These are phyloP conservation scores for Zoanthus gigantus DNA, from an alignment of 92 coral and sea anemone genomes.

Conservation along the genomic window DNA sequence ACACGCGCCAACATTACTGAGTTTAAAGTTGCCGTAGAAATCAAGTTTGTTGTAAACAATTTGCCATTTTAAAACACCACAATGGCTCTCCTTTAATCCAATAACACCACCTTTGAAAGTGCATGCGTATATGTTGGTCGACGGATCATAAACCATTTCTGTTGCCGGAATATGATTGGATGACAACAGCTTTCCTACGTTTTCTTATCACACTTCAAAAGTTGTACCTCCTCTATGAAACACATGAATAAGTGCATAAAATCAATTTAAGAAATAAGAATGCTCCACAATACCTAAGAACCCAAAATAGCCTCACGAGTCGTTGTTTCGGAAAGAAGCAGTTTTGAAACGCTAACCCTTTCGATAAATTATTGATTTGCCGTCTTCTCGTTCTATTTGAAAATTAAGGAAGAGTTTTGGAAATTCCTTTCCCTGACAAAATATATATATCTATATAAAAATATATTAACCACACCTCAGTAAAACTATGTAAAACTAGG, in stretches of 20 bases:
- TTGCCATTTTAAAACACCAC: not conserved
- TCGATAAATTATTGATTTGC: not conserved
- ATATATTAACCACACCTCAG: not conserved
- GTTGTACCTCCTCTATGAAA: not conserved
- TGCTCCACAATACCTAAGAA: not conserved
- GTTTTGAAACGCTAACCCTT: not conserved
- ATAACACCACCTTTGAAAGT: not conserved
- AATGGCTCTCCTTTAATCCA: conserved; percentile 2
- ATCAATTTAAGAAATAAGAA: not conserved
- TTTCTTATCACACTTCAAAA: not conserved
- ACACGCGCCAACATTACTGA: not conserved
- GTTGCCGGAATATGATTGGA: not conserved
- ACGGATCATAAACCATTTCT: not conserved
- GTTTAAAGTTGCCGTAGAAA: not conserved
- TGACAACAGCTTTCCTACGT: not conserved
- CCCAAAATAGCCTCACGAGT: not conserved
- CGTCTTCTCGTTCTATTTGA: not conserved
- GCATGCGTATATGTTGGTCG: not conserved
- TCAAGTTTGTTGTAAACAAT: not conserved
- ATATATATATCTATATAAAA: not conserved
- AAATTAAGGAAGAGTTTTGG: not conserved
- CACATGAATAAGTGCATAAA: not conserved
- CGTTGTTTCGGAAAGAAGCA: not conserved
- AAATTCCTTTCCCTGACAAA: not conserved
- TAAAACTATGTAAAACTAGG: not conserved